Conservation (phyloP, 2,888 invertebrate genomes). For the Marronus borbonicus region DNA sequence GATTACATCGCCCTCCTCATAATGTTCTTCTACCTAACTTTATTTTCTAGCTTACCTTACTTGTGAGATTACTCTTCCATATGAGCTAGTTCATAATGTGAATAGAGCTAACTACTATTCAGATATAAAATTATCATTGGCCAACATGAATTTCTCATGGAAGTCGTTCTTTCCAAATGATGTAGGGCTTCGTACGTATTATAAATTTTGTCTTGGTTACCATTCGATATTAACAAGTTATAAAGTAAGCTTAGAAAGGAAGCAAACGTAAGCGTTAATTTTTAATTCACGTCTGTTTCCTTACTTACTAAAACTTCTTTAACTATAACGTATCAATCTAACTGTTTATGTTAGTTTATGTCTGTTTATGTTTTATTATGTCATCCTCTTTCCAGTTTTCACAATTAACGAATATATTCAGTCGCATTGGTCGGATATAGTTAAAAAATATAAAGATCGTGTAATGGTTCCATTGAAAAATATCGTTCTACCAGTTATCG, state of each 20-base stretch:
- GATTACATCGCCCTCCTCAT: too few species aligned
- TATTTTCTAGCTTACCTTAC: not conserved
- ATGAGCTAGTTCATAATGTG: not conserved
- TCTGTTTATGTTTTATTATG: not conserved
- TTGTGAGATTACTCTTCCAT: not conserved
- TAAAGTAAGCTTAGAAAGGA: too few species aligned
- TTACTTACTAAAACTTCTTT: too few species aligned
- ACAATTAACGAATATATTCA: not conserved
- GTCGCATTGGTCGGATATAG: not conserved
- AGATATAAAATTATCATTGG: not conserved
- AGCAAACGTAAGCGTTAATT: too few species aligned
- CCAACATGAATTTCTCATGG: not conserved
- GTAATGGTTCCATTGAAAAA: not conserved
- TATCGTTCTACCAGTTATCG: not conserved
- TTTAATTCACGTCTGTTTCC: too few species aligned
- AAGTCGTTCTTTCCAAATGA: not conserved
- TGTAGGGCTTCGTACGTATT: not conserved
- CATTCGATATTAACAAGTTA: too few species aligned
- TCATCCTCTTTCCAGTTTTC: not conserved
- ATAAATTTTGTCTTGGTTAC: not conserved
- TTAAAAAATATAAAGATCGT: not conserved
- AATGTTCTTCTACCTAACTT: too few species aligned
- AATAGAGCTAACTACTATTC: constrained; percentile 1
- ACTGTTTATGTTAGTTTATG: not conserved
- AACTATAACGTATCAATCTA: too few species aligned